A percentile compares a stretch with the other conserved stretches of the same genome.
These are phyloP conservation scores for Sciurus carolinensis DNA, from an alignment of 2,797 vertebrate genomes.

Conservation along the genomic window DNA sequence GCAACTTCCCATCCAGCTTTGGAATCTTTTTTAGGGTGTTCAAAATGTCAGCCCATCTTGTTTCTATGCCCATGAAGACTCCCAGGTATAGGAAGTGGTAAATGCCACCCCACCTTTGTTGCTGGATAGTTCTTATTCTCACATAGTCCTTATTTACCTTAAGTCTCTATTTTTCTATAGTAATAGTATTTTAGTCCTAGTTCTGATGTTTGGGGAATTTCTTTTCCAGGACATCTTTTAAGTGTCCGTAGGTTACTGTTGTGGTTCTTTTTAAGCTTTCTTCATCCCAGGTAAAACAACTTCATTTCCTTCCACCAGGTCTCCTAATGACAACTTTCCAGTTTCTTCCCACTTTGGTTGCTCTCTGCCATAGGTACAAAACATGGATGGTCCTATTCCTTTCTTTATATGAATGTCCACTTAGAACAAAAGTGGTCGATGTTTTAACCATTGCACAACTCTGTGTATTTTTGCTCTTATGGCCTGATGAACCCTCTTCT, in stretches of 20 bases:
- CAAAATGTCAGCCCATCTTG: neutral
- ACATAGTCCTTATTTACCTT: neutral
- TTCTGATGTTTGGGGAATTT: slow-evolving; percentile 49
- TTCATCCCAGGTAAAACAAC: slow-evolving; percentile 26
- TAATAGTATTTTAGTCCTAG: neutral
- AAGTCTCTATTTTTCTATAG: slow-evolving; percentile 31
- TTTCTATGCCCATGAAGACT: neutral
- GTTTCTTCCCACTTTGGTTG: neutral
- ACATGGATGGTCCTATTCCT: neutral
- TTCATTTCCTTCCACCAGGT: slow-evolving; percentile 20
- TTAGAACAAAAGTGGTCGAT: slow-evolving; percentile 24
- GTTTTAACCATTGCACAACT: neutral
- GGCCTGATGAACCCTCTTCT: neutral
- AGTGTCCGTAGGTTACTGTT: neutral
- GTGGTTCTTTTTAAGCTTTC: slow-evolving; percentile 21
- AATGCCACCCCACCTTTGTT: neutral
- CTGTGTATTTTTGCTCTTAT: neutral
- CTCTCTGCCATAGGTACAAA: neutral
- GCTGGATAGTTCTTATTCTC: neutral
- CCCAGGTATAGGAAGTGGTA: neutral
- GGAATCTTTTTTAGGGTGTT: neutral
- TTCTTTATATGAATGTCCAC: neutral
- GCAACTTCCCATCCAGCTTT: neutral
- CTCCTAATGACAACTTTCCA: slow-evolving; percentile 16
- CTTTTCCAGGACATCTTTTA: slow-evolving; percentile 19